Conservation (phyloP, 92 coral and sea anemone species). For the Plumapathes pennacea region DNA sequence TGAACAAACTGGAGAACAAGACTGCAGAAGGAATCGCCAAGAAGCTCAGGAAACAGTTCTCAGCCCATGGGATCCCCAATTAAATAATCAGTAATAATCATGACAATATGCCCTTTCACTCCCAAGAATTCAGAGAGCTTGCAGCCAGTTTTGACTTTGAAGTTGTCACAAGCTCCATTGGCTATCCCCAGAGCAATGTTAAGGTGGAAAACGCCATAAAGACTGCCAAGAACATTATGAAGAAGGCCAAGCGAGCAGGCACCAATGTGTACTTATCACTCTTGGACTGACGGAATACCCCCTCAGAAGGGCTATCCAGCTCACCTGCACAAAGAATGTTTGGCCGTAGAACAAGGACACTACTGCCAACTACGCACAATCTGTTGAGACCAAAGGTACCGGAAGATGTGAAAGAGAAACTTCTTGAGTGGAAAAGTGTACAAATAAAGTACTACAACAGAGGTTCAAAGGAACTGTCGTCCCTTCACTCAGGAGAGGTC, state of each 20-base stretch:
- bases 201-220: not conserved
- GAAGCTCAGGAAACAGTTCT: slow-evolving; percentile 1
- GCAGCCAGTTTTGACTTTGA: not conserved
- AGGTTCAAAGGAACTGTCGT: not conserved
- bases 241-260: slow-evolving; percentile 13
- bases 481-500: slow-evolving; percentile 4
- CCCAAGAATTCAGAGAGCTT: not conserved
- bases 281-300: slow-evolving; percentile 11
- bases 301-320: slow-evolving; percentile 3
- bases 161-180: not conserved
- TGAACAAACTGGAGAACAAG: not conserved
- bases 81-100: not conserved
- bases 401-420: slow-evolving; percentile 6
- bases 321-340: slow-evolving; percentile 6
- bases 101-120: slow-evolving; percentile 5
- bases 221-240: slow-evolving; percentile 8
- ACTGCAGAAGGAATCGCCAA: not conserved
- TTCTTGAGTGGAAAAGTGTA: not conserved
- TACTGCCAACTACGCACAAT: not conserved
- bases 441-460: slow-evolving; percentile 6
- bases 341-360: slow-evolving; percentile 3
- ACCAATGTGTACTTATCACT: slow-evolving; percentile 1
- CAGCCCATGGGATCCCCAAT: slow-evolving; percentile 11
- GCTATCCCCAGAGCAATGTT: slow-evolving; percentile 8
- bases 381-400: not conserved